Conservation (phyloP, 37 sponge, comb jelly and placozoan genomes). For the Aphrocallistes beatrix region DNA sequence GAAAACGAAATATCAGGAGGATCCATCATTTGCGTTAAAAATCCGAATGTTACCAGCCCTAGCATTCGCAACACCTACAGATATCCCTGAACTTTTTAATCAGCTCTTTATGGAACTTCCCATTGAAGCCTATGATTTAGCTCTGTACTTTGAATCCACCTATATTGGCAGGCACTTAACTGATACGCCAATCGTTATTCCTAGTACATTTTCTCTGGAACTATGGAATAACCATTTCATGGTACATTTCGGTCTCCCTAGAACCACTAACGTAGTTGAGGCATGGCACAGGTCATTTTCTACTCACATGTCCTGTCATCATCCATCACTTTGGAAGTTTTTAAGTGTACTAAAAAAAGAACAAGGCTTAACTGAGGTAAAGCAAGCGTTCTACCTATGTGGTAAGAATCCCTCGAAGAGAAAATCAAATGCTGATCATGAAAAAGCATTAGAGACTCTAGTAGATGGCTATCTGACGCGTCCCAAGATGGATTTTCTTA, state of each 20-base stretch:
- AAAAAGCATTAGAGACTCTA: not conserved
- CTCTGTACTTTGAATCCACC: slow-evolving; percentile 4
- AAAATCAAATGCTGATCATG: not conserved
- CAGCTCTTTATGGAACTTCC: not conserved
- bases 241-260: not conserved
- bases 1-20: not conserved
- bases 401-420: not conserved
- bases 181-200: not conserved
- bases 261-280: not conserved
- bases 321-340: not conserved
- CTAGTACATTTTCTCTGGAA: not conserved
- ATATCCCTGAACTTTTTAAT: not conserved
- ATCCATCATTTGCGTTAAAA: not conserved
- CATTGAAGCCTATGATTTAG: not conserved
- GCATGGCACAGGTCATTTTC: not conserved
- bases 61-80: slow-evolving; percentile 7
- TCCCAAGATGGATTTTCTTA: not conserved
- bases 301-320: not conserved
- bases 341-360: not conserved
- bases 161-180: not conserved
- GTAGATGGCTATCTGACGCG: not conserved
- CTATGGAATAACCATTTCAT: not conserved
- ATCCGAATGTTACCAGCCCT: not conserved
- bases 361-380: slow-evolving; percentile 1
- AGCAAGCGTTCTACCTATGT: not conserved